Conservation (phyloP, 2,797 vertebrate species). For the Coracias cyanogaster region DNA sequence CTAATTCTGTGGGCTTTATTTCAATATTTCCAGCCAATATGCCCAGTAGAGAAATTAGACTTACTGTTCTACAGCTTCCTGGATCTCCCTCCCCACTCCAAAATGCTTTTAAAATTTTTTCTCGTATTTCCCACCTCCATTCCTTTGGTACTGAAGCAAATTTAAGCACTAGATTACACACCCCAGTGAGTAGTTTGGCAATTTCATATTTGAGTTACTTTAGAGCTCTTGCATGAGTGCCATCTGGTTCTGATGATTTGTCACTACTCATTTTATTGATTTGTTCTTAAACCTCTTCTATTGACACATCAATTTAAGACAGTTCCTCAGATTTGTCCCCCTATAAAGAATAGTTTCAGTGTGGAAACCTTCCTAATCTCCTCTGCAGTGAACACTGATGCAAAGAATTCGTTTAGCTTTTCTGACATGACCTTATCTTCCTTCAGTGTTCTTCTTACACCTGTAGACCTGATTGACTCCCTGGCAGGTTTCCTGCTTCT, state of each 20-base stretch:
- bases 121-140: neutral
- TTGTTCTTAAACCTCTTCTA: slow-evolving; percentile 31
- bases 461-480: neutral
- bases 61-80: neutral
- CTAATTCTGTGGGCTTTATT: neutral
- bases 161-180: slow-evolving; percentile 27
- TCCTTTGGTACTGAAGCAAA: neutral
- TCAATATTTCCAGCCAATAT: neutral
- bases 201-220: slow-evolving; percentile 48
- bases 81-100: neutral
- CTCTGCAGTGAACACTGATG: neutral
- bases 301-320: neutral
- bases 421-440: slow-evolving; percentile 1
- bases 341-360: neutral
- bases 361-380: neutral
- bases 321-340: neutral
- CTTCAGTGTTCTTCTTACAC: neutral
- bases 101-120: neutral
- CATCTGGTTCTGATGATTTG: slow-evolving; percentile 26
- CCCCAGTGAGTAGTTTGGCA: slow-evolving; percentile 19
- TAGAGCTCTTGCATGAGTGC: slow-evolving; percentile 7
- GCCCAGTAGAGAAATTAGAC: neutral
- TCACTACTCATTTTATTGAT: slow-evolving; percentile 19
- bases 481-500: neutral
- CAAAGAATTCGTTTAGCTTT: slow-evolving; percentile 8